Percentiles rank a stretch among this genome's conserved stretches.
Conservation (phyloP, 1,140 invertebrate species). For the Cheumatopsyche charites region DNA sequence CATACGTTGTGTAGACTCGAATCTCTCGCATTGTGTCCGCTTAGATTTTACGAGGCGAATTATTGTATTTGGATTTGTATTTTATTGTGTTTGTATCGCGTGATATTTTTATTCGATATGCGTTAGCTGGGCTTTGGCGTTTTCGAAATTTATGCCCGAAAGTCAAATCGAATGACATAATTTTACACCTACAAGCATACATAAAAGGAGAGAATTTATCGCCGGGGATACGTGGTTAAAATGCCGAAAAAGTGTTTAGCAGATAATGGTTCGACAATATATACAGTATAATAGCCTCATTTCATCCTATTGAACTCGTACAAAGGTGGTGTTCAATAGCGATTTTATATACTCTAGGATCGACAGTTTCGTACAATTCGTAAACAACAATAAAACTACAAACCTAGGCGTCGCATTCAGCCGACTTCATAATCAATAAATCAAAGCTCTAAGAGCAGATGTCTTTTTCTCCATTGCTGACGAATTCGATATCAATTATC, state of each 20-base stretch:
- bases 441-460: slow-evolving; percentile 15
- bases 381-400: slow-evolving; percentile 22
- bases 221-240: slow-evolving; percentile 9
- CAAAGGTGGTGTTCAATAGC: slow-evolving; percentile 34
- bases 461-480: neutral
- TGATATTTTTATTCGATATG: no score
- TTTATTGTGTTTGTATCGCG: no score
- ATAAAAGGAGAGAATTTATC: slow-evolving; percentile 16
- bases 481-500: slow-evolving; percentile 6
- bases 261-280: slow-evolving; percentile 41
- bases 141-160: no score
- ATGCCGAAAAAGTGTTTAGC: slow-evolving; percentile 27
- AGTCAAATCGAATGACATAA: neutral
- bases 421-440: slow-evolving; percentile 27
- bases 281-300: slow-evolving; percentile 40
- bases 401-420: slow-evolving; percentile 5
- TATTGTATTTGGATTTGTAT: no score
- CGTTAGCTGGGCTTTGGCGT: no score
- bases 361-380: slow-evolving; percentile 10
- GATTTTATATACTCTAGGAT: slow-evolving; percentile 6
- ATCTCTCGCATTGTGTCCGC: no score
- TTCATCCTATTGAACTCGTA: slow-evolving; percentile 44
- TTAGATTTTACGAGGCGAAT: no score
- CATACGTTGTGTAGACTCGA: no score
- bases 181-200: neutral